phyloP scores from a whole-genome alignment of 2,888 invertebrate species.

The Fragum whitleyi region DNA sequence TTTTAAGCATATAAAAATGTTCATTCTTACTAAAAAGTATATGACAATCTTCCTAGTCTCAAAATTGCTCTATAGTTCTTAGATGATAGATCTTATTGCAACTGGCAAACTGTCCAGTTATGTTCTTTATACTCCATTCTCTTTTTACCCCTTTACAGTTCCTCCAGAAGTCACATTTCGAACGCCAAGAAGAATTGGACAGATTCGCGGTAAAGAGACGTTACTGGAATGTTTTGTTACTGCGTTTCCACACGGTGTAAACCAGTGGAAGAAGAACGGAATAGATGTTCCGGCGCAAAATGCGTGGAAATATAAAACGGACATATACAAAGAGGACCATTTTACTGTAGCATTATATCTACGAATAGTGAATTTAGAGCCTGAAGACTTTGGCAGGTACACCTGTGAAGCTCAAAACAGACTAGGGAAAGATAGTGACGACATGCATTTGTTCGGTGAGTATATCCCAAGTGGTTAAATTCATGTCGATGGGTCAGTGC shows the following conservation, averaged over 20 bases:
- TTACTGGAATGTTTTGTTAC: constrained; percentile 80
- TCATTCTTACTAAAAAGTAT: too few species aligned
- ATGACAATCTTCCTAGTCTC: too few species aligned
- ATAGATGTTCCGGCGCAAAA: constrained; percentile 36
- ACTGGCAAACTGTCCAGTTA: too few species aligned
- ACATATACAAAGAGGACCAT: constrained; percentile 72
- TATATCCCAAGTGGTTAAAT: neutral
- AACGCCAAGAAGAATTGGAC: constrained; percentile 73
- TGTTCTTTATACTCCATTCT: too few species aligned
- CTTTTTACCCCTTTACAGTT: constrained; percentile 42
- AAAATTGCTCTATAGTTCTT: too few species aligned
- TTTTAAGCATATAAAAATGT: too few species aligned
- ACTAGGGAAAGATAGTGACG: constrained; percentile 64
- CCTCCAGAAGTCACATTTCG: constrained; percentile 59
- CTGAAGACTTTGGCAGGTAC: constrained; percentile 72
- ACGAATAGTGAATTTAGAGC: constrained; percentile 65
- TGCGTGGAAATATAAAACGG: constrained; percentile 72
- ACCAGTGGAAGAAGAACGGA: constrained; percentile 75
- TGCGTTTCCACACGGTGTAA: constrained; percentile 79
- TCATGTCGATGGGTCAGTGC: neutral
- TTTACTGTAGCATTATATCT: constrained; percentile 71
- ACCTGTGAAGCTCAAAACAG: constrained; percentile 74
- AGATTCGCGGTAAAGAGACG: constrained; percentile 75
- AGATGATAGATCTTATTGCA: too few species aligned
- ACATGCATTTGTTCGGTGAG: constrained; percentile 72